Percentiles rank a stretch among this genome's conserved stretches.
phyloP scores from a whole-genome alignment of 2,797 vertebrate genomes.

The Amphiprion clarkii region DNA sequence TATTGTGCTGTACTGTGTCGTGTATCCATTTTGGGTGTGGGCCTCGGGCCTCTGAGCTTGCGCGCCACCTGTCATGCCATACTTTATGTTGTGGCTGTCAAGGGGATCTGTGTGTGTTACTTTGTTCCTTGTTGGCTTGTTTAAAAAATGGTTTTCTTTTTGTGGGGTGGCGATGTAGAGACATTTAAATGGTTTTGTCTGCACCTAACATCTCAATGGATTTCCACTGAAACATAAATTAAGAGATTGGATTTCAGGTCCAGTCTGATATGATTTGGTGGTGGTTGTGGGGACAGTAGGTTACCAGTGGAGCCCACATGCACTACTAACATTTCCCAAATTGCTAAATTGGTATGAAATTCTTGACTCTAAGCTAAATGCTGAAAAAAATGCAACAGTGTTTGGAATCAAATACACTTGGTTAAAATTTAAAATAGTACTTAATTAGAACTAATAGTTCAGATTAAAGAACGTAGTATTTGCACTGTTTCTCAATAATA shows the following conservation, averaged over 20 bases:
- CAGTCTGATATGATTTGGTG: not conserved
- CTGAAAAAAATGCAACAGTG: not conserved
- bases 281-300: not conserved
- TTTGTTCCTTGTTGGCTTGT: slow-evolving; percentile 33
- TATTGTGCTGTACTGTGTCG: slow-evolving; percentile 49
- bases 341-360: not conserved
- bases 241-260: slow-evolving; percentile 13
- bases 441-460: not conserved
- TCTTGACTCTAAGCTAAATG: not conserved
- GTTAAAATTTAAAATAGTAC: not conserved
- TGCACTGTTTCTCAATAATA: not conserved
- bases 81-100: slow-evolving; percentile 48
- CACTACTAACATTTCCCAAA: not conserved
- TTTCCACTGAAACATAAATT: slow-evolving; percentile 24
- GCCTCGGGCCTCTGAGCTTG: slow-evolving; percentile 31
- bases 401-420: slow-evolving; percentile 2
- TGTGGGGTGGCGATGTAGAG: not conserved
- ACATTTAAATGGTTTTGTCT: not conserved
- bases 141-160: slow-evolving; percentile 16
- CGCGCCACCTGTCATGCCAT: slow-evolving; percentile 47
- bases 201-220: not conserved
- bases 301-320: not conserved
- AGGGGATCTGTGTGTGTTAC: slow-evolving; percentile 33
- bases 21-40: slow-evolving; percentile 51
- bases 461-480: not conserved